Conservation (phyloP, 2,113 vertebrate genomes). For the Odocoileus hemionus region DNA sequence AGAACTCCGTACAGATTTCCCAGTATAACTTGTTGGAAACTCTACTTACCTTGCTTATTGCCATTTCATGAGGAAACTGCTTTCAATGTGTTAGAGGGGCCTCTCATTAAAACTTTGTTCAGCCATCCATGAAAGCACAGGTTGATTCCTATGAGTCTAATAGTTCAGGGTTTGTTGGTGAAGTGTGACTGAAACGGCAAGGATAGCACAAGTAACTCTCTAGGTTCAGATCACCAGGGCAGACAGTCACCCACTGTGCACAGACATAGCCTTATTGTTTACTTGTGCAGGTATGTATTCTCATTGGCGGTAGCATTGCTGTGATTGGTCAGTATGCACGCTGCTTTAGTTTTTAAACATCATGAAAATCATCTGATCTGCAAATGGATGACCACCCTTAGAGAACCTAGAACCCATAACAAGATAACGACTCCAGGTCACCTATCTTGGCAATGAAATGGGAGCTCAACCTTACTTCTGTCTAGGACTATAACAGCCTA, state of each 20-base stretch:
- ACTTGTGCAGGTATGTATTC: not conserved
- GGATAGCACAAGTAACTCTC: not conserved
- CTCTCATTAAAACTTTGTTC: constrained; percentile 58
- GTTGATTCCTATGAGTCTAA: constrained; percentile 13
- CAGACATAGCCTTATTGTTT: not conserved
- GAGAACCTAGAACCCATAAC: not conserved
- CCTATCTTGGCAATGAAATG: not conserved
- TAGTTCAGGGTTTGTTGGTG: not conserved
- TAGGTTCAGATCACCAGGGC: not conserved
- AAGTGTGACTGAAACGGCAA: not conserved
- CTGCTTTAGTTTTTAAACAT: not conserved
- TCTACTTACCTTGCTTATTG: constrained; percentile 49
- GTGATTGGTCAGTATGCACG: not conserved
- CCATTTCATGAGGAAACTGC: constrained; percentile 51
- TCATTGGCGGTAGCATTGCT: not conserved
- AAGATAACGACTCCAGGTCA: not conserved
- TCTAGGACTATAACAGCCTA: not conserved
- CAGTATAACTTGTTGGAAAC: constrained; percentile 50
- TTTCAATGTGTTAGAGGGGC: constrained; percentile 27
- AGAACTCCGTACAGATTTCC: constrained; percentile 56
- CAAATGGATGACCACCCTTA: not conserved
- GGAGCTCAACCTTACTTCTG: not conserved
- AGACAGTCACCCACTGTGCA: not conserved
- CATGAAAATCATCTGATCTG: not conserved
- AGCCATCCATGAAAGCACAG: not conserved